These are phyloP conservation scores for Drosophila prolongata DNA, from an alignment of 2,888 invertebrate species.

Conservation along the genomic window DNA sequence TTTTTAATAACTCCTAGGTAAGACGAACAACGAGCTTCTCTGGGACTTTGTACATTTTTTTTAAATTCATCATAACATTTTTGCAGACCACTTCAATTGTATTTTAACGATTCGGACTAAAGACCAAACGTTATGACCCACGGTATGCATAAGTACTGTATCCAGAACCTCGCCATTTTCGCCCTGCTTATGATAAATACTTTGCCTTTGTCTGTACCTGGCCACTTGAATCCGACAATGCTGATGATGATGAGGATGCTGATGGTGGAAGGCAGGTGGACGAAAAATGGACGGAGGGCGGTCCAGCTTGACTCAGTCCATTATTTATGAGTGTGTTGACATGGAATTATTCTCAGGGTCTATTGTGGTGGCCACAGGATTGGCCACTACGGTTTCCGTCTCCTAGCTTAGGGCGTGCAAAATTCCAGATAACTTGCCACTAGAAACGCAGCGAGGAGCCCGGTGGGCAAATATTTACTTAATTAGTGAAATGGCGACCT, in stretches of 20 bases:
- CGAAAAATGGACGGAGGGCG: slow-evolving; percentile 9
- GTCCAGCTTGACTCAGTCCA: slow-evolving; percentile 65
- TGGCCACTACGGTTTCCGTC: slow-evolving; percentile 20
- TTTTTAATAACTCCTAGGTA: too few species aligned
- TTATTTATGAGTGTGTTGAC: slow-evolving; percentile 82
- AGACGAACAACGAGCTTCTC: too few species aligned
- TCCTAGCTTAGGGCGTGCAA: slow-evolving; percentile 56
- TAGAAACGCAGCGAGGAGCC: slow-evolving; percentile 18
- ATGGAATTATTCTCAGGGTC: slow-evolving; percentile 80
- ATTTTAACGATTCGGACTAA: too few species aligned
- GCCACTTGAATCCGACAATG: slow-evolving; percentile 60
- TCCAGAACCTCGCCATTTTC: slow-evolving; percentile 2
- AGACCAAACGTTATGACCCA: neutral
- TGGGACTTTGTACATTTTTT: too few species aligned
- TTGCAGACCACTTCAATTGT: too few species aligned
- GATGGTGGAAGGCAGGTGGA: slow-evolving; percentile 27
- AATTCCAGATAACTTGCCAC: slow-evolving; percentile 69
- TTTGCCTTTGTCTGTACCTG: slow-evolving; percentile 57
- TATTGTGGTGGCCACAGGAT: slow-evolving; percentile 44
- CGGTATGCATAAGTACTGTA: slow-evolving; percentile 15
- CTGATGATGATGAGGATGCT: slow-evolving; percentile 57
- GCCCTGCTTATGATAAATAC: slow-evolving; percentile 72
- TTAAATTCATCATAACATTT: too few species aligned
- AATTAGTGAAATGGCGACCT: slow-evolving; percentile 75
- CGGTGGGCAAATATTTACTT: slow-evolving; percentile 74